Conservation (phyloP, 1,140 invertebrate species). For the Drosophila nannoptera region DNA sequence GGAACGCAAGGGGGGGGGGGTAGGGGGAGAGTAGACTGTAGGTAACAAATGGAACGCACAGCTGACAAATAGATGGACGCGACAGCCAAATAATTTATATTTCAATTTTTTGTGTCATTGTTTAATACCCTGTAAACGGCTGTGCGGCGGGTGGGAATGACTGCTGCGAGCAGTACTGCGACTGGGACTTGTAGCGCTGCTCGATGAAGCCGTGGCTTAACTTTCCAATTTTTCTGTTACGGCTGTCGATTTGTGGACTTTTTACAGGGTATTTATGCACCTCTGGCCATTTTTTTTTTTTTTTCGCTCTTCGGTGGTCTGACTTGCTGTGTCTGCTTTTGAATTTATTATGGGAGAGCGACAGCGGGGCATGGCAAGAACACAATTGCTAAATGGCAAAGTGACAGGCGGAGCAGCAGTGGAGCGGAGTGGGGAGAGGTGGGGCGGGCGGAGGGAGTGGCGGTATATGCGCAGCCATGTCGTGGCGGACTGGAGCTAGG, state of each 20-base stretch:
- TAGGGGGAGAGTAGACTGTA: constrained; percentile 1
- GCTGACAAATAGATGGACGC: constrained; percentile 67
- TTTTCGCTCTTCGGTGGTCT: constrained; percentile 9
- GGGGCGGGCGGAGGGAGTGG: background rate
- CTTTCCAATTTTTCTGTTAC: no score
- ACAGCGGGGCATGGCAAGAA: constrained; percentile 39
- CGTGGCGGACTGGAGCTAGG: background rate
- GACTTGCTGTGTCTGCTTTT: constrained; percentile 44
- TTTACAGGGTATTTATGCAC: background rate
- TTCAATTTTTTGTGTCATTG: constrained; percentile 22
- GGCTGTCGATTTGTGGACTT: background rate
- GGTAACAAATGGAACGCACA: constrained; percentile 31
- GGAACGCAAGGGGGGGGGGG: background rate
- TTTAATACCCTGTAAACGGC: background rate
- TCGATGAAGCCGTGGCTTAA: no score
- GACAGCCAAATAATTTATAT: constrained; percentile 41
- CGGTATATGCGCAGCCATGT: no score
- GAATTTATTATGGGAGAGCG: constrained; percentile 66
- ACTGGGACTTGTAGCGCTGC: no score
- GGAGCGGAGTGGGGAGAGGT: background rate
- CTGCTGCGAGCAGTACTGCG: no score
- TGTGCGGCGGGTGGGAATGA: background rate
- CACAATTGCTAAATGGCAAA: constrained; percentile 50
- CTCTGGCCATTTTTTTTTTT: background rate
- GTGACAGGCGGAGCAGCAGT: constrained; percentile 37